A percentile compares a stretch with the other conserved stretches of the same genome.
phyloP scores from a whole-genome alignment of 2,888 invertebrate genomes.

The Epiblema foenella region DNA sequence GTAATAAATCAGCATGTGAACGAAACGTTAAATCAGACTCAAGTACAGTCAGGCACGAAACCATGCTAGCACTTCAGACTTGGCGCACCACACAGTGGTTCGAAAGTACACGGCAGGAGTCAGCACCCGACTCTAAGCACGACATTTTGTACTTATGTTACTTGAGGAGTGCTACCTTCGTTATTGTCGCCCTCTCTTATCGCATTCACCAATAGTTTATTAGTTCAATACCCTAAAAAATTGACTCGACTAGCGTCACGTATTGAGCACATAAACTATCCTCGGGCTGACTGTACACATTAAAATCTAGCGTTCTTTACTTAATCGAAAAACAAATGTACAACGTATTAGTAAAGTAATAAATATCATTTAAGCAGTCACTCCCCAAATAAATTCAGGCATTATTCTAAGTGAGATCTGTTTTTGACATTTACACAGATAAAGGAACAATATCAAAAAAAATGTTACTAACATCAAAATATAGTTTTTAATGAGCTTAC shows the following conservation, averaged over 20 bases:
- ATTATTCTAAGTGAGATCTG: conserved; percentile 24
- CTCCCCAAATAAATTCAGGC: conserved; percentile 36
- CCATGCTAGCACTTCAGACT: conserved; percentile 35
- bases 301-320: conserved; percentile 35
- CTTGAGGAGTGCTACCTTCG: conserved; percentile 35
- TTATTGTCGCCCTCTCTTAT: conserved; percentile 9
- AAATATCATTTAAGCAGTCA: conserved; percentile 33
- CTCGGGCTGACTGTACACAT: conserved; percentile 20
- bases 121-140: conserved; percentile 11
- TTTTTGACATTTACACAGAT: conserved; percentile 13
- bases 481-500: conserved; percentile 39
- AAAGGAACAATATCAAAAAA: conserved; percentile 31
- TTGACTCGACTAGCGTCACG: conserved; percentile 37
- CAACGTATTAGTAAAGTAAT: conserved; percentile 10
- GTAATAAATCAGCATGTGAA: conserved; percentile 24
- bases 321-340: conserved; percentile 15
- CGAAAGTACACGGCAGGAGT: conserved; percentile 23
- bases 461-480: conserved; percentile 37
- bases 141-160: conserved; percentile 24
- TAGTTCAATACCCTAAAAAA: conserved; percentile 35
- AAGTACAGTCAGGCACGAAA: conserved; percentile 24
- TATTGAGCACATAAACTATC: conserved; percentile 35
- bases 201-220: conserved; percentile 14
- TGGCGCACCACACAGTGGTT: conserved; percentile 24
- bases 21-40: conserved; percentile 32